These are phyloP conservation scores for Platynereis dumerilii DNA, from an alignment of 2,888 invertebrate species.

Conservation along the genomic window DNA sequence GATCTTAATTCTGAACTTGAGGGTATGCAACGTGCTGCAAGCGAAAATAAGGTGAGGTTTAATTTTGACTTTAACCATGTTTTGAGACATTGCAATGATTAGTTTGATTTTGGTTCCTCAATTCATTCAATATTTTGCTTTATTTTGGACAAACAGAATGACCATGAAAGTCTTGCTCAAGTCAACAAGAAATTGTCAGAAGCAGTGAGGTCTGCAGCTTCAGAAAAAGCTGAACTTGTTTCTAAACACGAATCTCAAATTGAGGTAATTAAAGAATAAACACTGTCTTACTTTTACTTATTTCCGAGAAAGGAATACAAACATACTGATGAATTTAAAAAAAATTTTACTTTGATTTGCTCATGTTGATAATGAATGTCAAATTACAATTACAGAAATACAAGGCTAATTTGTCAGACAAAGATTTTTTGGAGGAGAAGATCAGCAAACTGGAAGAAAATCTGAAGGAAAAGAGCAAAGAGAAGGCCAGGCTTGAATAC, in stretches of 20 bases:
- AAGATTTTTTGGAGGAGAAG: slow-evolving; percentile 38
- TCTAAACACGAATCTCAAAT: slow-evolving; percentile 31
- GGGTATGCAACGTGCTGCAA: slow-evolving; percentile 47
- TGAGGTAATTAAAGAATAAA: slow-evolving; percentile 25
- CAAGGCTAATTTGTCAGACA: slow-evolving; percentile 28
- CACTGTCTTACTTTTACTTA: too few relatives aligned
- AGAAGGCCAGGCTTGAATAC: slow-evolving; percentile 9
- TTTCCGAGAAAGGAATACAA: too few relatives aligned
- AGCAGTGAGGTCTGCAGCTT: slow-evolving; percentile 32
- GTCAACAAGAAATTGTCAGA: slow-evolving; percentile 30
- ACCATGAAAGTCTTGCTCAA: slow-evolving; percentile 23
- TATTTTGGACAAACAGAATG: slow-evolving; percentile 21
- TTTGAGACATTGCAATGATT: too few relatives aligned
- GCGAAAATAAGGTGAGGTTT: slow-evolving; percentile 48
- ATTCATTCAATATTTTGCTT: background rate
- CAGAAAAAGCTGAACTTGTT: slow-evolving; percentile 33
- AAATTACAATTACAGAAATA: too few relatives aligned
- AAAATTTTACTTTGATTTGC: too few relatives aligned
- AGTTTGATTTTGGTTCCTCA: too few relatives aligned
- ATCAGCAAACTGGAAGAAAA: slow-evolving; percentile 6
- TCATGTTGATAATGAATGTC: too few relatives aligned
- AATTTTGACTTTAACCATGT: too few relatives aligned
- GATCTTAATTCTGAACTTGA: slow-evolving; percentile 56
- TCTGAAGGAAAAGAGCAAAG: slow-evolving; percentile 12
- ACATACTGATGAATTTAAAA: too few relatives aligned